phyloP scores from a whole-genome alignment of 2,113 vertebrate species.

The Seriola rivoliana region DNA sequence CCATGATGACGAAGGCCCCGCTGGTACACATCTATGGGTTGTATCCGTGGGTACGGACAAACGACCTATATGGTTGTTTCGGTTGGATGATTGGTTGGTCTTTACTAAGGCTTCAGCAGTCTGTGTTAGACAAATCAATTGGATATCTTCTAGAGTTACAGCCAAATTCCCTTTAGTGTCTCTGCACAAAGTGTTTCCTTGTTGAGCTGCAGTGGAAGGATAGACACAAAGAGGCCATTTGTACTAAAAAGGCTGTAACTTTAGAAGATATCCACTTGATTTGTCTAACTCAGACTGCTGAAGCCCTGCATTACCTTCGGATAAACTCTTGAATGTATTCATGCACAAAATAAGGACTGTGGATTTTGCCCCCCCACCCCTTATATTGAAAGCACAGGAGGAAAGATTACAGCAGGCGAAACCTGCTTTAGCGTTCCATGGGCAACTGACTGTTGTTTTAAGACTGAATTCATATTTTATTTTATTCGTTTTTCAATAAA shows the following conservation, averaged over 20 bases:
- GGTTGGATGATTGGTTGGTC: neutral
- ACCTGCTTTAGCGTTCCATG: neutral
- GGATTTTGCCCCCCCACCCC: neutral
- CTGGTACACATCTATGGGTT: neutral
- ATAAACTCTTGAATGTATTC: neutral
- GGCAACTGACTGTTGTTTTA: neutral
- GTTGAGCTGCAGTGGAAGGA: neutral
- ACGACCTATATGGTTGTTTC: neutral
- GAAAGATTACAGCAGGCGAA: neutral
- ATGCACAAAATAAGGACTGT: neutral
- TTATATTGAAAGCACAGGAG: neutral
- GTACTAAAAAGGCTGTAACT: neutral
- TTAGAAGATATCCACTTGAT: neutral
- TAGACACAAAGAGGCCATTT: neutral
- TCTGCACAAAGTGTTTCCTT: neutral
- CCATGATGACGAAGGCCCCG: no score
- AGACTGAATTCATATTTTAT: neutral
- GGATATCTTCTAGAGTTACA: neutral
- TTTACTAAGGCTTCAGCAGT: no score
- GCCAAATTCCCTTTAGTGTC: no score
- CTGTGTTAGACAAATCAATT: neutral
- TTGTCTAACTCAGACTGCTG: neutral
- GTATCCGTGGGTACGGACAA: neutral
- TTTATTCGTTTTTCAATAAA: neutral
- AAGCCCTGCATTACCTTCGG: neutral